Conservation (phyloP, 2,888 invertebrate species). For the Brachyptera risi region DNA sequence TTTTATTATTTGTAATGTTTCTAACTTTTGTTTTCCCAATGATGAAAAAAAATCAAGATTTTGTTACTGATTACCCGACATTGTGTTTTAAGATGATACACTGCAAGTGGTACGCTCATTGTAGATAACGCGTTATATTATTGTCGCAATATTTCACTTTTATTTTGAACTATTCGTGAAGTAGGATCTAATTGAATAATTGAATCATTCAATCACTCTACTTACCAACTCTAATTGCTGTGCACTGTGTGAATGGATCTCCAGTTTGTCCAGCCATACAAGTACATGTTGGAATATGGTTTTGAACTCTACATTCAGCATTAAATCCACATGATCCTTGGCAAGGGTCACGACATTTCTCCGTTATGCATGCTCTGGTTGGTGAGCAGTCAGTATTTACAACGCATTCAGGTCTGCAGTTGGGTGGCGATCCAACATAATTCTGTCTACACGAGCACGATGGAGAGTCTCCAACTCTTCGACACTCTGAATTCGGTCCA, state of each 20-base stretch:
- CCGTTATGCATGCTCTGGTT: conserved; percentile 47
- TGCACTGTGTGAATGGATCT: conserved; percentile 69
- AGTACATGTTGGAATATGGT: conserved; percentile 48
- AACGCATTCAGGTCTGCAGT: conserved; percentile 65
- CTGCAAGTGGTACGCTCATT: no score
- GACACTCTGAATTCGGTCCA: conserved; percentile 41
- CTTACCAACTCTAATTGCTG: conserved; percentile 49
- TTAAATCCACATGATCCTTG: conserved; percentile 49
- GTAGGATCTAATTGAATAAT: no score
- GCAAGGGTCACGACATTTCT: conserved; percentile 49
- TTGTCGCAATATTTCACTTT: no score
- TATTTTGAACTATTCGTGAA: no score
- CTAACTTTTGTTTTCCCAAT: no score
- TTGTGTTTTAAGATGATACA: no score
- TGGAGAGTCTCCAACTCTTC: conserved; percentile 48
- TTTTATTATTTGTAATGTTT: no score
- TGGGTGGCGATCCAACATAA: conserved; percentile 64
- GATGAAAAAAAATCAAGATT: no score
- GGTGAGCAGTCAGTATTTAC: conserved; percentile 49
- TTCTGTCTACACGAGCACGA: conserved; percentile 52
- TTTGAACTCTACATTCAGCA: conserved; percentile 47
- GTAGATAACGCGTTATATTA: no score
- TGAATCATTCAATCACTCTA: no score
- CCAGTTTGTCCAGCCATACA: conserved; percentile 63
- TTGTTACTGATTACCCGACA: no score